Conservation (phyloP, 2,797 vertebrate species). For the Neosilurus hyrtlii region DNA sequence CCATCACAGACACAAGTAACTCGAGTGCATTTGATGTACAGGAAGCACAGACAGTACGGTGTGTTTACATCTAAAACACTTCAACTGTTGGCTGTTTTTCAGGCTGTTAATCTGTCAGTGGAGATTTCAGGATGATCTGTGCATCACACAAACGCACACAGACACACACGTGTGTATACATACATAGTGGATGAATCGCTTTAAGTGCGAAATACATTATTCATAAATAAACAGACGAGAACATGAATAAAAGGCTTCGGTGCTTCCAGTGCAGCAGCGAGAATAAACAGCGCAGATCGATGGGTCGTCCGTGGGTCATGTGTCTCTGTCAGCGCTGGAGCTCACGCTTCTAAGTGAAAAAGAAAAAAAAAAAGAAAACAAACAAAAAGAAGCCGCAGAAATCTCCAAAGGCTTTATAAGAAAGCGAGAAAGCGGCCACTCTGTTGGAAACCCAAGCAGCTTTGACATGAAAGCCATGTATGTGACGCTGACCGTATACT, state of each 20-base stretch:
- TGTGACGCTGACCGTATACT: neutral
- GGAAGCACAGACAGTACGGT: neutral
- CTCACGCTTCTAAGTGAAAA: neutral
- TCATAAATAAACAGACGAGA: neutral
- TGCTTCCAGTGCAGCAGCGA: neutral
- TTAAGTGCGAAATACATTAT: neutral
- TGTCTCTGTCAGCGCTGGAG: neutral
- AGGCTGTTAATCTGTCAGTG: neutral
- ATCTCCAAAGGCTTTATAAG: conserved; percentile 10
- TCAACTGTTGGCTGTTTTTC: neutral
- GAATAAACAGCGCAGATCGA: conserved; percentile 8
- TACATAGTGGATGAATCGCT: neutral
- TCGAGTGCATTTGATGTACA: neutral
- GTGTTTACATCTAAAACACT: neutral
- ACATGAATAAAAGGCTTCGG: neutral
- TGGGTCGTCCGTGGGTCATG: conserved; percentile 9
- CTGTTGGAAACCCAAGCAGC: neutral
- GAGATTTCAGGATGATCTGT: neutral
- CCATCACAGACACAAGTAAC: neutral
- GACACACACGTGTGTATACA: neutral
- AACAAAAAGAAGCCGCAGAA: neutral
- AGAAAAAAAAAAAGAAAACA: too few species aligned
- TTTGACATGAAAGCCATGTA: neutral
- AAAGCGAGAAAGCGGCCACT: neutral
- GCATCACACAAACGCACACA: neutral